These are phyloP conservation scores for Oostethus manadensis DNA, from an alignment of 2,113 vertebrate species.

Conservation along the genomic window DNA sequence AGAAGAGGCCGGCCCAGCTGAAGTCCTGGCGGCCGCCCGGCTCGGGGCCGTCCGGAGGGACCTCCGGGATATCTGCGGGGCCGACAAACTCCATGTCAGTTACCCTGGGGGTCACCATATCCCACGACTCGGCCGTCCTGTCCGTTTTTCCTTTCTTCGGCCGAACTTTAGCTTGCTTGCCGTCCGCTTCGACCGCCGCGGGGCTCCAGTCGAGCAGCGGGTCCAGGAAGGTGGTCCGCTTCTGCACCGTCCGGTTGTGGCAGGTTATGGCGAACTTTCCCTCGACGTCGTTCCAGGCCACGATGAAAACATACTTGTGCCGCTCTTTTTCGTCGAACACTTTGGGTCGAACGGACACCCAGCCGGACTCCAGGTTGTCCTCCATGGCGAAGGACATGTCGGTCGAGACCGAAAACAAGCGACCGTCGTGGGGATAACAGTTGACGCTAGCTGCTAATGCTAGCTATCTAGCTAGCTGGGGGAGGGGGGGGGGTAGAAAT, in stretches of 20 bases:
- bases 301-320: slow-evolving; percentile 95
- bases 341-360: slow-evolving; percentile 90
- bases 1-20: slow-evolving; percentile 96
- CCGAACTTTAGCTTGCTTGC: slow-evolving; percentile 33
- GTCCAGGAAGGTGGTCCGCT: slow-evolving; percentile 78
- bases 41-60: slow-evolving; percentile 36
- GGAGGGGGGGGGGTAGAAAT: background rate
- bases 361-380: slow-evolving; percentile 88
- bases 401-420: slow-evolving; percentile 15
- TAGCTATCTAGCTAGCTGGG: background rate
- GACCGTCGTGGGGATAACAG: slow-evolving; percentile 2
- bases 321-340: slow-evolving; percentile 89
- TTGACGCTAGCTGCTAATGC: slow-evolving; percentile 3
- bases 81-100: slow-evolving; percentile 77
- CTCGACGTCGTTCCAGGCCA: slow-evolving; percentile 95
- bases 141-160: slow-evolving; percentile 29
- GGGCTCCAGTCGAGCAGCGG: slow-evolving; percentile 41
- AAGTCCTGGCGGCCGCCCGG: slow-evolving; percentile 75
- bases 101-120: slow-evolving; percentile 38
- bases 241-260: slow-evolving; percentile 90
- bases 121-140: slow-evolving; percentile 46
- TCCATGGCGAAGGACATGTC: slow-evolving; percentile 87
- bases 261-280: slow-evolving; percentile 96
- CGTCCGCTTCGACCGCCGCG: slow-evolving; percentile 15
- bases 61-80: slow-evolving; percentile 46